phyloP scores from a whole-genome alignment of 2,797 vertebrate genomes.

The Etheostoma nigrum region DNA sequence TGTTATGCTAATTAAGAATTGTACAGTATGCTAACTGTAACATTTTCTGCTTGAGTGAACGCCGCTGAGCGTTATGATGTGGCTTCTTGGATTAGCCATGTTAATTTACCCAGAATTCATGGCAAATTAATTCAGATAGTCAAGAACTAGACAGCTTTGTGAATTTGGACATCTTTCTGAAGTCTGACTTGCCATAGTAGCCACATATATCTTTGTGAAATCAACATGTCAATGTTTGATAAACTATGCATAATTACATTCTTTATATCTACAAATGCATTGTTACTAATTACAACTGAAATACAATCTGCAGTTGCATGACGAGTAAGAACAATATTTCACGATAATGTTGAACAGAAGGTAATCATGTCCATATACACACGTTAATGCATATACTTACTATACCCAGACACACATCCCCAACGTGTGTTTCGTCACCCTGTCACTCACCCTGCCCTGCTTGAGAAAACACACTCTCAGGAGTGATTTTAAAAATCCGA shows the following conservation, averaged over 20 bases:
- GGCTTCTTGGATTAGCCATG: not conserved
- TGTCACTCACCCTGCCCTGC: constrained; percentile 47
- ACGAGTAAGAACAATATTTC: not conserved
- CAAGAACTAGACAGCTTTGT: too few relatives aligned
- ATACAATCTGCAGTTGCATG: not conserved
- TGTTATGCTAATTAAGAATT: too few relatives aligned
- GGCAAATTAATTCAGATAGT: too few relatives aligned
- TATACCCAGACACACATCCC: not conserved
- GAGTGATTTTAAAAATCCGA: constrained; percentile 60
- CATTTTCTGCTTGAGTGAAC: not conserved
- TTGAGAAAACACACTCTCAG: constrained; percentile 59
- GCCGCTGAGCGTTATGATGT: not conserved
- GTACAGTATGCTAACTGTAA: not conserved
- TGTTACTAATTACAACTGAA: not conserved
- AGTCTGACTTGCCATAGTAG: too few relatives aligned
- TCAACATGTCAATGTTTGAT: too few relatives aligned
- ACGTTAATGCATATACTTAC: too few relatives aligned
- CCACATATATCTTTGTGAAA: too few relatives aligned
- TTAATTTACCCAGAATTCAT: too few relatives aligned
- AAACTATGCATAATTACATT: not conserved
- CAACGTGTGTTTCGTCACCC: constrained; percentile 11
- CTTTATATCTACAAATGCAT: too few relatives aligned
- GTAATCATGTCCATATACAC: constrained; percentile 12
- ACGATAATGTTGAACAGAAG: constrained; percentile 3
- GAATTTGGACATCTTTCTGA: too few relatives aligned